Evolutionary conservation across 2,888 invertebrate species (phyloP).

Genomic region (Pandemis corylana): DNA sequence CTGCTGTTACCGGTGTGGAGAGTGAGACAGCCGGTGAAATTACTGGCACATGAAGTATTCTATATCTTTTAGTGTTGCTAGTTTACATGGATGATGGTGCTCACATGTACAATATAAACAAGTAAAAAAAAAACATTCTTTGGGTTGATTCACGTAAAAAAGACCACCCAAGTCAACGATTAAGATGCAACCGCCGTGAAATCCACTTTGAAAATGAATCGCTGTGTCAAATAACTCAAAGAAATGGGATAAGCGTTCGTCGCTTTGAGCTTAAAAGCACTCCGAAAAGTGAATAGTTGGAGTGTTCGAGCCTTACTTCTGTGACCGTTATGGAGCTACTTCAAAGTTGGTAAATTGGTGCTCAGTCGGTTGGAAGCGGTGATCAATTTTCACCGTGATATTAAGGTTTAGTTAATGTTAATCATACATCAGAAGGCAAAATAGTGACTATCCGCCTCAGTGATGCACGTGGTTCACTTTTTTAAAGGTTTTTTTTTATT

Average conservation of each 20-base stretch:
- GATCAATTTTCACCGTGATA: slow-evolving; percentile 14
- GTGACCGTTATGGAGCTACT: slow-evolving; percentile 14
- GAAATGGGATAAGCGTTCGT: slow-evolving; percentile 22
- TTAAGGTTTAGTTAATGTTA: neutral
- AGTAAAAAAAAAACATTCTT: too few species aligned
- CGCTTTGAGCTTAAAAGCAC: slow-evolving; percentile 10
- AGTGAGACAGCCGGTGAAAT: too few species aligned
- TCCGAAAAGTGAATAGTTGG: slow-evolving; percentile 31
- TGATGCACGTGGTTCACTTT: too few species aligned
- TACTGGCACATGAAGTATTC: too few species aligned
- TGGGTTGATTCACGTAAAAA: neutral
- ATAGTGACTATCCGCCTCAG: too few species aligned
- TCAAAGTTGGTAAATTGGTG: slow-evolving; percentile 27
- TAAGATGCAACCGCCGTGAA: neutral
- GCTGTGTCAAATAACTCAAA: slow-evolving; percentile 25
- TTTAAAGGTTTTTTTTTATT: too few species aligned
- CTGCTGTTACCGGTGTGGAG: too few species aligned
- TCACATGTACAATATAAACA: too few species aligned
- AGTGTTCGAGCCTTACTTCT: slow-evolving; percentile 16
- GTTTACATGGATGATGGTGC: too few species aligned
- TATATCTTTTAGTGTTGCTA: too few species aligned
- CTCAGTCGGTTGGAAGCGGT: neutral
- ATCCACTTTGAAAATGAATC: slow-evolving; percentile 5
- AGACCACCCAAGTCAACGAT: neutral
- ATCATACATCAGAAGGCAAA: neutral